These are phyloP conservation scores for Pteria penguin DNA, from an alignment of 2,888 invertebrate species.

Conservation along the genomic window DNA sequence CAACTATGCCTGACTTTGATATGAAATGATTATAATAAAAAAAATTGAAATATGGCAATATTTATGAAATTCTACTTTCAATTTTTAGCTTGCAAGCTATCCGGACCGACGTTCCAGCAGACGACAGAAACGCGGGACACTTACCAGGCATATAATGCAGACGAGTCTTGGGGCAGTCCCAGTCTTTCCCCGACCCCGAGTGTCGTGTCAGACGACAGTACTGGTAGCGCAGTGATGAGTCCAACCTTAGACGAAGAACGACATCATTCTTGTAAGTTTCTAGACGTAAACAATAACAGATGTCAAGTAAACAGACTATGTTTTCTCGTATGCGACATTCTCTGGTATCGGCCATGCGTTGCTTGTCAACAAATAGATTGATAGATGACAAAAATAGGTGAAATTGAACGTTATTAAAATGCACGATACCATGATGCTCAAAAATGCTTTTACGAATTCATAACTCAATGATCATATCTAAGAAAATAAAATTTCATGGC, in stretches of 20 bases:
- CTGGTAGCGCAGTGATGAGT: background rate
- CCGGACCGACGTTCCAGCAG: constrained; percentile 2
- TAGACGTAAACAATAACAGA: background rate
- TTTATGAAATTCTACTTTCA: background rate
- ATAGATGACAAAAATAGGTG: too few species aligned
- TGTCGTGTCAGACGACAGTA: constrained; percentile 37
- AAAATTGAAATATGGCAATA: background rate
- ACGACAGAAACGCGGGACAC: background rate
- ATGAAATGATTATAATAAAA: background rate
- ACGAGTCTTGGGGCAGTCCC: background rate
- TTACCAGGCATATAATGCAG: background rate
- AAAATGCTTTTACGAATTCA: too few species aligned
- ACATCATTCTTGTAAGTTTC: background rate
- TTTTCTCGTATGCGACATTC: too few species aligned
- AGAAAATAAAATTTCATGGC: too few species aligned
- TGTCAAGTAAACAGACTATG: background rate
- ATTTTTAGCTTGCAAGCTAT: constrained; percentile 24
- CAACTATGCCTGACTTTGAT: too few species aligned
- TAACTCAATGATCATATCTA: too few species aligned
- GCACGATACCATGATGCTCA: too few species aligned
- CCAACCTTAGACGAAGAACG: background rate
- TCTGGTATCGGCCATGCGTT: too few species aligned
- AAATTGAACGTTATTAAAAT: too few species aligned
- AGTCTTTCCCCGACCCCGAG: constrained; percentile 37
- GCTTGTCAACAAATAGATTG: too few species aligned